Evolutionary conservation across 2,797 vertebrate genomes (phyloP).

Genomic region (Carapus acus): DNA sequence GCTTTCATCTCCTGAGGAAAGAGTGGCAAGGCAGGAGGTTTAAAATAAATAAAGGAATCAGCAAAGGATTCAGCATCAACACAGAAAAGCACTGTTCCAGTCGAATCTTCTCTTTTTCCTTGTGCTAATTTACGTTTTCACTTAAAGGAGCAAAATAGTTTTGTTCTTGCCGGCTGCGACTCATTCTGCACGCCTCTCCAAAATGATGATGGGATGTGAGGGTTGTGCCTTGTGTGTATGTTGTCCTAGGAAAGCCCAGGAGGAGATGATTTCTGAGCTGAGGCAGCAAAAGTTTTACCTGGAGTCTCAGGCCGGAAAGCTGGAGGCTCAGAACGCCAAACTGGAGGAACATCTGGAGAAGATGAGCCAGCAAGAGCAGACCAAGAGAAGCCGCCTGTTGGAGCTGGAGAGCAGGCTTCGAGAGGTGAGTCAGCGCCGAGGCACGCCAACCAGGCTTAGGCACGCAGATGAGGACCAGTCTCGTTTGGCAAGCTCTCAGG

Average conservation of each 20-base stretch:
- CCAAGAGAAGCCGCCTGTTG: conserved; percentile 83
- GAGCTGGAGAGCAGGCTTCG: conserved; percentile 75
- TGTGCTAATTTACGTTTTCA: not conserved
- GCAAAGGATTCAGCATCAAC: conserved; percentile 4
- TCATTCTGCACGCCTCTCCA: no score
- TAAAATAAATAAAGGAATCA: conserved; percentile 5
- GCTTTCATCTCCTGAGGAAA: conserved; percentile 8
- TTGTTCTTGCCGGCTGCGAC: no score
- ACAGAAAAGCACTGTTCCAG: not conserved
- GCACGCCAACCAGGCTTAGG: conserved; percentile 1
- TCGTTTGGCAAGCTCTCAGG: no score
- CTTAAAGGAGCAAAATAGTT: not conserved
- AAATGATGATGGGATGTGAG: no score
- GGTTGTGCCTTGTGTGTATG: no score
- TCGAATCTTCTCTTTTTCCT: not conserved
- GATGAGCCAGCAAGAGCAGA: conserved; percentile 95
- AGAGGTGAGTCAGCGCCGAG: conserved; percentile 66
- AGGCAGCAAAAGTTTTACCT: conserved; percentile 98
- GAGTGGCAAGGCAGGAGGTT: not conserved
- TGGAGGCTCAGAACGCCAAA: conserved; percentile 87
- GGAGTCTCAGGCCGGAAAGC: conserved; percentile 80
- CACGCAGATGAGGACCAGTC: no score
- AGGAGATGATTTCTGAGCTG: conserved; percentile 99
- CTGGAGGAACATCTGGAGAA: conserved; percentile 98
- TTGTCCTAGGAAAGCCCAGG: conserved; percentile 91